Conservation (phyloP, 92 coral and sea anemone genomes). For the Chrysogorgia sp. region DNA sequence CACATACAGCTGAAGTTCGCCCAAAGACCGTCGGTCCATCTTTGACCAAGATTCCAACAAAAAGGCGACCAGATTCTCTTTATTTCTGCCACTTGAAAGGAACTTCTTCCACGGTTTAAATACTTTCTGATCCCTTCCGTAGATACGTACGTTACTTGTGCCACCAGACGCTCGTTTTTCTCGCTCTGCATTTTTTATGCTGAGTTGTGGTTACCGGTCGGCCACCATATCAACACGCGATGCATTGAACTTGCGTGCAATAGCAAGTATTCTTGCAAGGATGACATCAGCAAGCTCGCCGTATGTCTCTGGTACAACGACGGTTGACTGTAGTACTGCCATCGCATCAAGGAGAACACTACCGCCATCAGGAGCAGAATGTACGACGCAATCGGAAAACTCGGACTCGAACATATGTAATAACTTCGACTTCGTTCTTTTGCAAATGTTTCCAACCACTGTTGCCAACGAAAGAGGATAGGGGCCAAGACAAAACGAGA, state of each 20-base stretch:
- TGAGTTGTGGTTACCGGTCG: conserved; percentile 49
- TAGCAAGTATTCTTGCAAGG: conserved; percentile 31
- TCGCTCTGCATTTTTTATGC: conserved; percentile 41
- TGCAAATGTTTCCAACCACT: too few relatives aligned
- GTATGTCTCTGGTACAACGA: conserved; percentile 30
- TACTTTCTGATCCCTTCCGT: conserved; percentile 29
- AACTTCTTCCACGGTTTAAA: conserved; percentile 43
- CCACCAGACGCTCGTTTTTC: conserved; percentile 41
- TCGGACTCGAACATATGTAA: too few relatives aligned
- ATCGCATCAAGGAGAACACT: conserved; percentile 24
- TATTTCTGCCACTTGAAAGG: conserved; percentile 36
- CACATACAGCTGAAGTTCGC: conserved; percentile 16
- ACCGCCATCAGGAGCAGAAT: conserved; percentile 22
- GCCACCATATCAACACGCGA: conserved; percentile 62
- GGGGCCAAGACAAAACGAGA: conserved; percentile 35
- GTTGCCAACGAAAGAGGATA: conserved; percentile 41
- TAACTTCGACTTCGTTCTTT: too few relatives aligned
- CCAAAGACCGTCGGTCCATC: conserved; percentile 14
- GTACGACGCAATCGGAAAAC: conserved; percentile 27
- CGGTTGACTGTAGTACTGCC: conserved; percentile 36
- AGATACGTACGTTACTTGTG: conserved; percentile 28
- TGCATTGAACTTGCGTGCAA: conserved; percentile 38
- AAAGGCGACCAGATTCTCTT: conserved; percentile 32
- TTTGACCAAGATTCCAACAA: conserved; percentile 34
- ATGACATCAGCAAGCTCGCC: conserved; percentile 34